Evolutionary conservation across 2,113 vertebrate species (phyloP).

Genomic region (Heloderma charlesbogerti): DNA sequence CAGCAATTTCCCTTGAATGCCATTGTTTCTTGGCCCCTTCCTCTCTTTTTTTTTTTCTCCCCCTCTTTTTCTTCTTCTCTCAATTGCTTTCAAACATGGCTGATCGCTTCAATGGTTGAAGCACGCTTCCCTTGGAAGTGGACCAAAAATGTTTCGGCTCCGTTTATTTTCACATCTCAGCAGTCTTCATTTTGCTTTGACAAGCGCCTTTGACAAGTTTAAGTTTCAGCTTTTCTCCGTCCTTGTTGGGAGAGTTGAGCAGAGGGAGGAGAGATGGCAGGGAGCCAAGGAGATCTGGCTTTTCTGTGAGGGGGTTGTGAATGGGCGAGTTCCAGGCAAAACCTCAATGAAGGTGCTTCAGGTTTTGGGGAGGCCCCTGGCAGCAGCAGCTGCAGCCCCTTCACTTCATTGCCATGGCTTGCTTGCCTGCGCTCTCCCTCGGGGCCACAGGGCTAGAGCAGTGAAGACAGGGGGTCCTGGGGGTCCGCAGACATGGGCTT

Average conservation of each 20-base stretch:
- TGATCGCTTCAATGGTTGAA: conserved; percentile 45
- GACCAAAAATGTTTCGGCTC: conserved; percentile 31
- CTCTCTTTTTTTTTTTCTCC: neutral
- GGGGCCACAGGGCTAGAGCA: too few relatives aligned
- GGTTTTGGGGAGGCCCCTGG: too few relatives aligned
- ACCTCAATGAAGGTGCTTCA: too few relatives aligned
- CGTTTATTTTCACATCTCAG: conserved; percentile 41
- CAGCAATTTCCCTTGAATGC: neutral
- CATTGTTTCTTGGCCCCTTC: conserved; percentile 40
- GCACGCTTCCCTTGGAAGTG: conserved; percentile 43
- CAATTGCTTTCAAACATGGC: conserved; percentile 47
- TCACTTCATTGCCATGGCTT: too few relatives aligned
- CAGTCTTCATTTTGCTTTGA: neutral
- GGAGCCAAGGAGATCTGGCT: neutral
- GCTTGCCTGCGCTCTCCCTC: too few relatives aligned
- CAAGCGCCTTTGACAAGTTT: neutral
- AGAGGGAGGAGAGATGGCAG: neutral
- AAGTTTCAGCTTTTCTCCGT: neutral
- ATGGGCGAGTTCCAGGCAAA: too few relatives aligned
- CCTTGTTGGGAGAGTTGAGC: neutral
- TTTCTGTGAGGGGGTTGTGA: too few relatives aligned
- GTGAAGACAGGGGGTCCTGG: too few relatives aligned
- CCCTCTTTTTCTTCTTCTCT: neutral
- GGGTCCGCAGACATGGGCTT: too few relatives aligned
- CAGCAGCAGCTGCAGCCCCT: too few relatives aligned